A percentile compares a stretch with the other conserved stretches of the same genome.
phyloP scores from a whole-genome alignment of 1,140 invertebrate species.

The Thaumatotibia leucotreta region DNA sequence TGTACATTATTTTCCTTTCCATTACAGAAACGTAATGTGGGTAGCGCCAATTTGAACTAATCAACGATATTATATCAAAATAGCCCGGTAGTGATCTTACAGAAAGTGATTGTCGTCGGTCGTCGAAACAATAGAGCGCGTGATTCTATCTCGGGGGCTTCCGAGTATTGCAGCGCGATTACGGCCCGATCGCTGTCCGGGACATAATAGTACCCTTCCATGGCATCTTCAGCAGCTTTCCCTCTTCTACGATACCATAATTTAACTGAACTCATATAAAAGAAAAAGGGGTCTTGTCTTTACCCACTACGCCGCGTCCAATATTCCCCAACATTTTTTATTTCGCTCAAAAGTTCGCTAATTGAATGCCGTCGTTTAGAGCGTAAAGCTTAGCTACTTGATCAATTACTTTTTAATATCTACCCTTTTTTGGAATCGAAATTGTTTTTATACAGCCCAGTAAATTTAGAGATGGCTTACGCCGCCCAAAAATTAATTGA shows the following conservation, averaged over 20 bases:
- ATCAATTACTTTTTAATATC: conserved; percentile 47
- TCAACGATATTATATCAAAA: conserved; percentile 5
- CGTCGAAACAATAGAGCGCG: conserved; percentile 12
- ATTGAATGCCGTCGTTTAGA: conserved; percentile 19
- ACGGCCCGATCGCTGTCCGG: not conserved
- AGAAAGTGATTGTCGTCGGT: conserved; percentile 9
- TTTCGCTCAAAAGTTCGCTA: conserved; percentile 26
- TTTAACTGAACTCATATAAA: not conserved
- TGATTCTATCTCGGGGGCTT: not conserved
- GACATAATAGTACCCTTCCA: not conserved
- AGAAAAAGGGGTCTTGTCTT: not conserved
- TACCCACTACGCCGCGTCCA: not conserved
- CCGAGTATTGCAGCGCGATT: not conserved
- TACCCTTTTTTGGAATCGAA: conserved; percentile 44
- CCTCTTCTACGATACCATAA: not conserved
- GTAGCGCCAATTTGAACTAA: conserved; percentile 8
- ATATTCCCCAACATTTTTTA: conserved; percentile 8
- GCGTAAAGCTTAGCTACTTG: conserved; percentile 34
- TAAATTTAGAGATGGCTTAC: conserved; percentile 72
- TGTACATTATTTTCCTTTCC: not conserved
- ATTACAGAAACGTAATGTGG: not conserved
- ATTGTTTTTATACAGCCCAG: conserved; percentile 53
- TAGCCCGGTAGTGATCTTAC: conserved; percentile 3
- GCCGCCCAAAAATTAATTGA: conserved; percentile 73
- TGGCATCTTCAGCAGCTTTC: not conserved